A percentile compares a stretch with the other conserved stretches of the same genome.
Conservation (phyloP, 2,113 vertebrate genomes). For the Rhinolophus sinicus region DNA sequence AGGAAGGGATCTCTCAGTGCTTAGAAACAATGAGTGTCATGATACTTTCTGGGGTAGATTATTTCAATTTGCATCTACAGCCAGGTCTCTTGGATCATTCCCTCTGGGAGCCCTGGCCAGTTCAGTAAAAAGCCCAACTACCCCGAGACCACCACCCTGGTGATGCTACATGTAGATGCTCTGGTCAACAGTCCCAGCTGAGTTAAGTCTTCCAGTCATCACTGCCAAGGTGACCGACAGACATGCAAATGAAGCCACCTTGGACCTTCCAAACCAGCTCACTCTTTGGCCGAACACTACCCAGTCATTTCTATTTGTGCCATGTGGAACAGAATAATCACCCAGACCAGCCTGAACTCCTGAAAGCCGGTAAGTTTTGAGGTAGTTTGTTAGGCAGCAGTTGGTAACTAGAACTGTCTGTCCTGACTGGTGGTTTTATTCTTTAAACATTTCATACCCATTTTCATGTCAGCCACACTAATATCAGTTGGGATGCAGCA, state of each 20-base stretch:
- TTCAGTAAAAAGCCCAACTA: not conserved
- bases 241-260: not conserved
- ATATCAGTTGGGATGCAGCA: not conserved
- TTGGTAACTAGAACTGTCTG: not conserved
- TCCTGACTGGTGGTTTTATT: not conserved
- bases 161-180: not conserved
- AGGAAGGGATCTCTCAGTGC: not conserved
- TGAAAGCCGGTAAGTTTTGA: not conserved
- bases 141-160: not conserved
- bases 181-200: not conserved
- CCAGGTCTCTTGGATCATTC: not conserved
- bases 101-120: not conserved
- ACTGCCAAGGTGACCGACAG: not conserved
- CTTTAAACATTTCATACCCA: not conserved
- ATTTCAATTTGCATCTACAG: not conserved
- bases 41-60: not conserved
- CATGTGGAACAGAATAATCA: not conserved
- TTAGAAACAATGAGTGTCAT: not conserved
- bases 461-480: not conserved
- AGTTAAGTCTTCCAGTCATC: not conserved
- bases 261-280: not conserved
- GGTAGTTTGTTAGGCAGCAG: not conserved
- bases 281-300: not conserved
- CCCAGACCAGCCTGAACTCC: not conserved
- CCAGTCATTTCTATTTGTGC: not conserved